A percentile compares a stretch with the other conserved stretches of the same genome.
These are phyloP conservation scores for Nephrotoma appendiculata DNA, from an alignment of 2,888 invertebrate genomes.

Conservation along the genomic window DNA sequence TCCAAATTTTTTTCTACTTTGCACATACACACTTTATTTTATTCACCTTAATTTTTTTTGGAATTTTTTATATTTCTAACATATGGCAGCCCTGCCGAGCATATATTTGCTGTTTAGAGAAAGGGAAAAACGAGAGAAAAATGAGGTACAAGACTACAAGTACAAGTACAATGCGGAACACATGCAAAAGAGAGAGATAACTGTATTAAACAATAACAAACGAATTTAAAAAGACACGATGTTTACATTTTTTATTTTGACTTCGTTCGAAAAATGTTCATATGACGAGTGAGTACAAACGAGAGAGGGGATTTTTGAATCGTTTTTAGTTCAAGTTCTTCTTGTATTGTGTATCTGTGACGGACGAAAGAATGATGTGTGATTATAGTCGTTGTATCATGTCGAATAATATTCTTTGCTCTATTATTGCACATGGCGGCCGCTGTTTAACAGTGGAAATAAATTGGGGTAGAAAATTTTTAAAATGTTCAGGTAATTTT, in stretches of 20 bases:
- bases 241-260: background rate
- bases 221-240: background rate
- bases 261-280: background rate
- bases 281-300: background rate
- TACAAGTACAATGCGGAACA: background rate
- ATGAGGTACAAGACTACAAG: background rate
- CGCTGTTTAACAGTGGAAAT: constrained; percentile 5
- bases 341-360: constrained; percentile 4
- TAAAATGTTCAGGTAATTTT: constrained; percentile 10
- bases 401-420: background rate
- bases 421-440: constrained; percentile 13
- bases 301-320: background rate
- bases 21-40: no score
- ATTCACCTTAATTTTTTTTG: no score
- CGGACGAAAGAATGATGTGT: constrained; percentile 4
- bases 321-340: constrained; percentile 1
- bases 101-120: no score
- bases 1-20: no score
- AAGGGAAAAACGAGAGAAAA: background rate
- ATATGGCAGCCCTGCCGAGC: no score
- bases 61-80: no score
- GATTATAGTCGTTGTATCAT: constrained; percentile 1
- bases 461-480: background rate
- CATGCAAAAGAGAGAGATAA: background rate
- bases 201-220: background rate